Evolutionary conservation across 2,113 vertebrate genomes (phyloP).

Genomic region (Pangasianodon hypophthalmus): DNA sequence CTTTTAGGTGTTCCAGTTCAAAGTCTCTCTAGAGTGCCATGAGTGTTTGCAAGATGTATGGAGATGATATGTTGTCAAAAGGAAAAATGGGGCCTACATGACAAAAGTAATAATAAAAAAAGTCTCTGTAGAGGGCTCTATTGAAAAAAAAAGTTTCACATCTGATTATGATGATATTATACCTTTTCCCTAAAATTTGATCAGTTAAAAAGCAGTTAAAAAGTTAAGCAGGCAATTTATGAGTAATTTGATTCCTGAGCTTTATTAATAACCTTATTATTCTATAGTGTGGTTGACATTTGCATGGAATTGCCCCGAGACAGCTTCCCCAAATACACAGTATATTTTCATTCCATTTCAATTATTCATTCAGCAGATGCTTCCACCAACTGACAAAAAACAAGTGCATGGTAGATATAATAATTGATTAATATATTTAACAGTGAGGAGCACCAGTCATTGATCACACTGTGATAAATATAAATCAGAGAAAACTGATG

Average conservation of each 20-base stretch:
- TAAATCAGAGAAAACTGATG: neutral
- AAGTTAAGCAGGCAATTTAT: neutral
- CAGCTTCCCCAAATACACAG: too few species aligned
- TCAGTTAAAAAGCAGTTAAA: neutral
- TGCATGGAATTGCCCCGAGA: neutral
- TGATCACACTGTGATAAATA: neutral
- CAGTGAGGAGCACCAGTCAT: neutral
- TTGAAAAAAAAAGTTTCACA: neutral
- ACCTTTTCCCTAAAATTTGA: neutral
- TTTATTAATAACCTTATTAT: neutral
- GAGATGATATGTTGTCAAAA: neutral
- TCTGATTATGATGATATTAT: neutral
- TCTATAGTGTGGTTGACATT: neutral
- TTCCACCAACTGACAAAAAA: neutral
- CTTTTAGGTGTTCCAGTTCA: neutral
- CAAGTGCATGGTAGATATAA: neutral
- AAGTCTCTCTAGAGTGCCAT: neutral
- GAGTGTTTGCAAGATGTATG: neutral
- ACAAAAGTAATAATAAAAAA: too few species aligned
- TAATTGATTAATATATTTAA: neutral
- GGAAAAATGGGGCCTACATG: neutral
- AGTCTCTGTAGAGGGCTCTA: neutral
- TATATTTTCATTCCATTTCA: neutral
- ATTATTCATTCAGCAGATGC: slow-evolving; percentile 3
- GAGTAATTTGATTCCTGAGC: neutral